Percentiles rank a stretch among this genome's conserved stretches.
Evolutionary conservation across 2,888 invertebrate species (phyloP).

Genomic region (Rhabditophanes sp.): DNA sequence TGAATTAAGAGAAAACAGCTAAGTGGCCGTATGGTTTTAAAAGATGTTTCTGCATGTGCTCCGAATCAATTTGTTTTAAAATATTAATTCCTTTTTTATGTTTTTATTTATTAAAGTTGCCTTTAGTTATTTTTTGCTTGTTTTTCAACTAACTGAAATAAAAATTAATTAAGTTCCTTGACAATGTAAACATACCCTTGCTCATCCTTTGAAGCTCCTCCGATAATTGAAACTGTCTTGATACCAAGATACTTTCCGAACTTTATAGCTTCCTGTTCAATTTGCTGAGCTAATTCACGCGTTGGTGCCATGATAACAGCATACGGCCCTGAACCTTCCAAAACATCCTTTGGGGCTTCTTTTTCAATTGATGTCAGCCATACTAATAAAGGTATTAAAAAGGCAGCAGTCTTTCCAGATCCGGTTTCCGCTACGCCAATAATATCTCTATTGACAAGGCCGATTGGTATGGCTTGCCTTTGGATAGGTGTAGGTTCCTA

Average conservation of each 20-base stretch:
- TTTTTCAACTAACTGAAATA: too few species aligned
- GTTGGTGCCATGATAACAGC: constrained; percentile 97
- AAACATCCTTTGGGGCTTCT: constrained; percentile 50
- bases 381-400: constrained; percentile 81
- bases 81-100: too few species aligned
- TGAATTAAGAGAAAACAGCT: too few species aligned
- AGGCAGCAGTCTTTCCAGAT: constrained; percentile 93
- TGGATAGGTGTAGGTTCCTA: constrained; percentile 94
- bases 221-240: constrained; percentile 90
- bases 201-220: constrained; percentile 78
- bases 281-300: constrained; percentile 96
- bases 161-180: too few species aligned
- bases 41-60: too few species aligned
- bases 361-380: constrained; percentile 97
- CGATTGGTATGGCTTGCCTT: constrained; percentile 95
- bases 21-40: too few species aligned
- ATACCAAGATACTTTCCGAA: constrained; percentile 84
- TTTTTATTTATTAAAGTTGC: too few species aligned
- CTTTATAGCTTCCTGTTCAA: constrained; percentile 93
- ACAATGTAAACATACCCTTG: too few species aligned
- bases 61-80: too few species aligned
- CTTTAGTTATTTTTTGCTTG: too few species aligned
- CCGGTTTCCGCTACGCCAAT: constrained; percentile 99
- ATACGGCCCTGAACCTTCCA: constrained; percentile 65
- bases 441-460: constrained; percentile 59